These are phyloP conservation scores for Glandiceps talaboti DNA, from an alignment of 53 echinoderm and acorn worm species.

Conservation along the genomic window DNA sequence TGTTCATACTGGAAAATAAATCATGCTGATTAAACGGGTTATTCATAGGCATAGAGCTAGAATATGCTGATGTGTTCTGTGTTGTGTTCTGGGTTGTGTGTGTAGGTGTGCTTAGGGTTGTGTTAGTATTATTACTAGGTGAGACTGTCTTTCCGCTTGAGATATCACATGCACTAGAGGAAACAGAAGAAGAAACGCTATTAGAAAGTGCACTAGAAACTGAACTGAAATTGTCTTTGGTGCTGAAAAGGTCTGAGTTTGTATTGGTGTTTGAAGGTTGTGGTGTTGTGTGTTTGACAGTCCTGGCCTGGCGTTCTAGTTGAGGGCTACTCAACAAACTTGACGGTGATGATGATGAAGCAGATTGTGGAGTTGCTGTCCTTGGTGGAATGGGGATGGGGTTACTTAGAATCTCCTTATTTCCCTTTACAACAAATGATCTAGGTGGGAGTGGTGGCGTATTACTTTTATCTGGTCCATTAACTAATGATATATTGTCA, in stretches of 20 bases:
- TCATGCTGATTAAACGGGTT: background rate
- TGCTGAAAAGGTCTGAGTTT: background rate
- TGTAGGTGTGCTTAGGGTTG: background rate
- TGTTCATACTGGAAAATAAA: background rate
- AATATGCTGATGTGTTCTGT: background rate
- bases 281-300: background rate
- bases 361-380: background rate
- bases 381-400: slow-evolving; percentile 27
- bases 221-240: background rate
- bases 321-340: background rate
- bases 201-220: background rate
- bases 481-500: background rate
- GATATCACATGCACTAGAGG: background rate
- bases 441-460: background rate
- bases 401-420: slow-evolving; percentile 5
- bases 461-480: background rate
- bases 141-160: background rate
- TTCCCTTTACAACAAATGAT: background rate
- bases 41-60: background rate
- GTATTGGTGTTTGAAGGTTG: background rate
- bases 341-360: no score
- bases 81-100: background rate
- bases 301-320: background rate
- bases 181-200: background rate
- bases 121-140: background rate